Percentiles rank a stretch among this genome's conserved stretches.
These are phyloP conservation scores for Drosophila mimica DNA, from an alignment of 2,888 invertebrate species.

Conservation along the genomic window DNA sequence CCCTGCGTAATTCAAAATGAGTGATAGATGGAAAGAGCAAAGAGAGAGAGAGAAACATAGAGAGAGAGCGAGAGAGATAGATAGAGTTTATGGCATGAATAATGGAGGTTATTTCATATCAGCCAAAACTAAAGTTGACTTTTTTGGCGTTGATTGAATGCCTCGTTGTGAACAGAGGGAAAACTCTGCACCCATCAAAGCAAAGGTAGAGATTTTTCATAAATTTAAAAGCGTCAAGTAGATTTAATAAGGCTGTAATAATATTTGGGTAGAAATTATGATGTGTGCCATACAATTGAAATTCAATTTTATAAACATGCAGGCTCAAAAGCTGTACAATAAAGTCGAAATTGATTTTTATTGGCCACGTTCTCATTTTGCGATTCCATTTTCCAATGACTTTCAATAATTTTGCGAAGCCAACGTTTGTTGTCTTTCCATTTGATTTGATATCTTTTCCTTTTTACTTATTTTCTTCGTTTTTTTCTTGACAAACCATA, in stretches of 20 bases:
- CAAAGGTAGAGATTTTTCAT: slow-evolving; percentile 10
- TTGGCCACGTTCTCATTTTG: slow-evolving; percentile 4
- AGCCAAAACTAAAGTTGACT: slow-evolving; percentile 62
- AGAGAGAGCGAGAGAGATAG: not conserved
- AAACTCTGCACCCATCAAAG: not conserved
- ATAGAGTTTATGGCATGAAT: slow-evolving; percentile 38
- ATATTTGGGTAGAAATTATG: not conserved
- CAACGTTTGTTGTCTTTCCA: slow-evolving; percentile 19
- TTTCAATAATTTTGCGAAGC: slow-evolving; percentile 14
- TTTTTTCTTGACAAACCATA: slow-evolving; percentile 12
- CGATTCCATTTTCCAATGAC: slow-evolving; percentile 22
- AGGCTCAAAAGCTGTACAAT: not conserved
- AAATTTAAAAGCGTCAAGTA: not conserved
- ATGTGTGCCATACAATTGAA: not conserved
- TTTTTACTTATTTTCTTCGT: slow-evolving; percentile 9
- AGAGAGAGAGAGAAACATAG: not conserved
- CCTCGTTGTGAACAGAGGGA: slow-evolving; percentile 7
- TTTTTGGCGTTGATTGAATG: slow-evolving; percentile 60
- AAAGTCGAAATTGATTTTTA: slow-evolving; percentile 20
- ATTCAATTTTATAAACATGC: not conserved
- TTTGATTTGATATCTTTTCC: slow-evolving; percentile 17
- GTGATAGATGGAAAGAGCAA: slow-evolving; percentile 34
- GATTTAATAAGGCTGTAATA: not conserved
- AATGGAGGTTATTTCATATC: slow-evolving; percentile 58
- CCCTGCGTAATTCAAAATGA: slow-evolving; percentile 31